Conservation (phyloP, 2,113 vertebrate genomes). For the Bettongia penicillata region DNA sequence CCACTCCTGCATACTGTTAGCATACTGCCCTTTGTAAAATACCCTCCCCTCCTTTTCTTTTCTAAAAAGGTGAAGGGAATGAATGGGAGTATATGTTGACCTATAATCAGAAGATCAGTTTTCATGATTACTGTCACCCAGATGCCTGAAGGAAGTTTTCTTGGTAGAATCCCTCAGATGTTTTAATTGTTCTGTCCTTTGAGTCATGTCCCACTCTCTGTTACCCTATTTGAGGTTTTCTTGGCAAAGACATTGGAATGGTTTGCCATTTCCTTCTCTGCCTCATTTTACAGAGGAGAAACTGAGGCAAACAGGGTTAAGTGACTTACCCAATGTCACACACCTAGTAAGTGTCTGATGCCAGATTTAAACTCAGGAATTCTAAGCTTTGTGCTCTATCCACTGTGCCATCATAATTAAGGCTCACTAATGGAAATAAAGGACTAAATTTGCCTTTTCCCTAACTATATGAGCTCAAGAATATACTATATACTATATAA, state of each 20-base stretch:
- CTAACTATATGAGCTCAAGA: background rate
- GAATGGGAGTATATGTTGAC: background rate
- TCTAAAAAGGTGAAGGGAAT: background rate
- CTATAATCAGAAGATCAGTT: background rate
- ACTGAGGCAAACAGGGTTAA: background rate
- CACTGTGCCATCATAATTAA: background rate
- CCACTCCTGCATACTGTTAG: background rate
- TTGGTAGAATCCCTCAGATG: background rate
- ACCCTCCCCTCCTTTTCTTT: background rate
- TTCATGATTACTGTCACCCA: background rate
- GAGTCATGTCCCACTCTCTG: background rate
- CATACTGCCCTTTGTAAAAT: background rate
- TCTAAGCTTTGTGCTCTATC: background rate
- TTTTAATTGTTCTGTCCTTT: background rate
- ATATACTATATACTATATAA: background rate
- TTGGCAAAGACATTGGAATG: background rate
- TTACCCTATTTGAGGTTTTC: background rate
- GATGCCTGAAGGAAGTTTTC: background rate
- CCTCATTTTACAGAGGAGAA: background rate
- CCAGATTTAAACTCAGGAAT: background rate
- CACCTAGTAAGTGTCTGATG: background rate
- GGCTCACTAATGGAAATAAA: background rate
- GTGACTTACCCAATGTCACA: background rate
- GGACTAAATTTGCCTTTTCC: background rate
- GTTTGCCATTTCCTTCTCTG: background rate